Base-by-base conservation (phyloP, 2,888 invertebrate species). In the Dasypogon diadema region DNA sequence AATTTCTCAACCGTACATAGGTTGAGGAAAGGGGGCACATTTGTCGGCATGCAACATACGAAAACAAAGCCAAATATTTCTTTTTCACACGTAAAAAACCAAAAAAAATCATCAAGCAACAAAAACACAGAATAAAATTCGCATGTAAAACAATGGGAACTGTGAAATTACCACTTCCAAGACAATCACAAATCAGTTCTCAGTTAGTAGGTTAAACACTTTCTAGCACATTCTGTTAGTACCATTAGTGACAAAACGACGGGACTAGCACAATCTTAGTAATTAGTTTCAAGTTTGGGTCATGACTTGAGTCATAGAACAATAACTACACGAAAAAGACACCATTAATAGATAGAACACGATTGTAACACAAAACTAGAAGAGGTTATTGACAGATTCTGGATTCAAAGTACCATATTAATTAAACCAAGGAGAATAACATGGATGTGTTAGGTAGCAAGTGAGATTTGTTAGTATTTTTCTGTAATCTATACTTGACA, bases 201-300 rank as follows among this genome's bases (percentile, higher is more conserved):
- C 26, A 18, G 70, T 70, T 70, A 70, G 70, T 70, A 54, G 70
- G 70, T 70, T 54, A 70, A 26, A 26, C 56, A n/a, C 26, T 56
- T 24, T 8, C n/a, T n/a, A 56, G 56, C 14, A 54, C 54, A 56
- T 26, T 54, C 30, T 54, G 54, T 70, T 70, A 70, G 70, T 34
- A 54, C 46, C 24, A 73, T 73, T 73, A 73, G 73, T 42, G 12
- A 24, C 42, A 30, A 37, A 56, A 22, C 56, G 51, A 10, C 12
- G 24, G 73, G 51, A 75, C 37, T 65, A 75, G 37, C 65, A 75
- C 63, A 24, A 34, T 63, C 37, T 54, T 65, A 65, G 65, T 75
- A 75, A 75, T 75, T 75, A 54, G 26, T 51, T 16, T 16, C 24
- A 16, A 4, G 5, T 24, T 46, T 68, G 16, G 48, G 65, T 46